Evolutionary conservation across 2,113 vertebrate species (phyloP), one percentile per base, ranked within the genome.

Genomic region (Mohoua ochrocephala): DNA sequence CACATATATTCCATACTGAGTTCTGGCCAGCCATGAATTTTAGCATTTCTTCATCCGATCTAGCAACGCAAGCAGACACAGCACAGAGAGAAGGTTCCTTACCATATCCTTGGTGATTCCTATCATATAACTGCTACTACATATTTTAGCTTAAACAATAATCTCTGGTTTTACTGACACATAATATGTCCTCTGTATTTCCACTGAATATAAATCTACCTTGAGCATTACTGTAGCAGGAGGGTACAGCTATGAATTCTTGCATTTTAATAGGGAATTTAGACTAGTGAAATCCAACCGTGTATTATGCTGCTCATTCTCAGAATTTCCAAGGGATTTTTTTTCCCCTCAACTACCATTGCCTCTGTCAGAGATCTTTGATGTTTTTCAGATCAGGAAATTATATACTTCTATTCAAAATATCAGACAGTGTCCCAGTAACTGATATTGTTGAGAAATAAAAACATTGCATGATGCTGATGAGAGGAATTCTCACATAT

Each of bases 11-110:
- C 99, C 99, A 99, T 57, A 98, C 82, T 2, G 98, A 99, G 97
- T 99, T 98, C 98, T 99, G 98, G 10, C 98, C 98, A 28, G 97
- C 97, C 98, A 99, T 98, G 83, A 99, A 99, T 82, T 76, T 98
- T 42, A 98, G 35, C 95, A 98, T 98, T 97, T 99, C 99, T 12
- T 96, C 98, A 47, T 99, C 98, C 3, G 99, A 99, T 97, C 99
- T 99, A 92, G 19, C 33, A 41, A 5, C 14, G 18, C 7, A 44
- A 80, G 39, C 23, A 53, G 27, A 33, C 9, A 45, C 13, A 77
- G 35, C 39, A 20, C 2, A 11, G 9, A 65, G 14, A 83, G 75
- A 33, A 28, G 3, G 12, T 28, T 82, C 54, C 17, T 53, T 69
- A 77, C 3, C n/a, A 33, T 19, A 52, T 52, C 7, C 10, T 26